Percentiles rank a stretch among this genome's conserved stretches.
Evolutionary conservation across 2,113 vertebrate species (phyloP).

Genomic region (Campylorhamphus procurvoides): DNA sequence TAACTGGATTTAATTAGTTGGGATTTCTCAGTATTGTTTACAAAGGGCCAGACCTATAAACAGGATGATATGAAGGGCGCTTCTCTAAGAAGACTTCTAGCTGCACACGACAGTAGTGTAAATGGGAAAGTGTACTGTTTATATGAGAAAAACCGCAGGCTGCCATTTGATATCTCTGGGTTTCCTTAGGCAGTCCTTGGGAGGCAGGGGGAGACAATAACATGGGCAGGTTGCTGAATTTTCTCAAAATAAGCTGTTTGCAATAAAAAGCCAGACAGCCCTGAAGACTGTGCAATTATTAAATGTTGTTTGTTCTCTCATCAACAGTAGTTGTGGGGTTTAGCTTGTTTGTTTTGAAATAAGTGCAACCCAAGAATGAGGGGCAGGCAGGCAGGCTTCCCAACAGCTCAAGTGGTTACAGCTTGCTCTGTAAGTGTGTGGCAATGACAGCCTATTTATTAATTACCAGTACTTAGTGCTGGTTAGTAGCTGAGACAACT

Average conservation of each 20-base stretch:
- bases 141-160: not conserved
- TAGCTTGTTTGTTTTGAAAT: not conserved
- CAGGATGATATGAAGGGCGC: not conserved
- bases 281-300: not conserved
- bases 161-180: not conserved
- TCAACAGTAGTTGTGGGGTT: rapidly evolving
- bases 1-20: not conserved
- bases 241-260: not conserved
- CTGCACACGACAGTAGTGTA: not conserved
- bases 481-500: not conserved
- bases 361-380: rapidly evolving
- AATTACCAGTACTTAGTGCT: not conserved
- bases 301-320: not conserved
- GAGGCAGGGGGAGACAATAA: rapidly evolving
- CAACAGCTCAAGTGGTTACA: not conserved
- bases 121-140: not conserved
- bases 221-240: not conserved
- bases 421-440: not conserved
- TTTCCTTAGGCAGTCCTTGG: not conserved
- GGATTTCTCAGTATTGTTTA: not conserved
- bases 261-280: not conserved
- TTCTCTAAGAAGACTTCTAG: not conserved
- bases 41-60: not conserved
- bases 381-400: not conserved
- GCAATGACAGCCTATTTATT: not conserved